phyloP scores from a whole-genome alignment of 2,797 vertebrate species.

The Malurus leucopterus region DNA sequence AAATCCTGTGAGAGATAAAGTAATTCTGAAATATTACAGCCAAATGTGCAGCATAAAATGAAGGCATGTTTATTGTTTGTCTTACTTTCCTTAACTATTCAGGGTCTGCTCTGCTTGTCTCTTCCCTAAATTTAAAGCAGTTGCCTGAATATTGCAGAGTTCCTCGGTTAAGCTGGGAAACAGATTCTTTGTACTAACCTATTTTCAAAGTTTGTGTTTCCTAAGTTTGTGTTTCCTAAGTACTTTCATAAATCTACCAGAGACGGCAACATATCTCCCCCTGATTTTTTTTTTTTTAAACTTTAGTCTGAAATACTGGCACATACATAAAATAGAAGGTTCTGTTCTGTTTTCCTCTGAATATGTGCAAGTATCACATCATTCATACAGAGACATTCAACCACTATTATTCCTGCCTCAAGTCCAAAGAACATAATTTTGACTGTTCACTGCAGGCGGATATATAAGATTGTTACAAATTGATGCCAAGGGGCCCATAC shows the following conservation, averaged over 20 bases:
- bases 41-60: constrained; percentile 23
- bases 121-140: neutral
- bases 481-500: constrained; percentile 50
- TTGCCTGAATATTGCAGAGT: neutral
- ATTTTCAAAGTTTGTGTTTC: constrained; percentile 36
- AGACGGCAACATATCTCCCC: neutral
- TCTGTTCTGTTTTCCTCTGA: constrained; percentile 4
- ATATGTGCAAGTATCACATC: constrained; percentile 2
- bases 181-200: neutral
- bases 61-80: constrained; percentile 31
- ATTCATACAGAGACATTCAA: constrained; percentile 3
- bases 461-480: constrained; percentile 39
- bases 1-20: neutral
- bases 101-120: neutral
- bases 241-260: constrained; percentile 15
- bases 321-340: constrained; percentile 15
- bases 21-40: constrained; percentile 25
- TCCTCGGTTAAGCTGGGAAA: neutral
- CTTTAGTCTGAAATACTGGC: constrained; percentile 32
- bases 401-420: constrained; percentile 17
- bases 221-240: constrained; percentile 40
- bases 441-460: constrained; percentile 21
- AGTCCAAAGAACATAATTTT: constrained; percentile 50
- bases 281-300: neutral
- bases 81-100: constrained; percentile 23